These are phyloP conservation scores for Lipotes vexillifer DNA, from an alignment of 2,113 vertebrate genomes.

Conservation along the genomic window DNA sequence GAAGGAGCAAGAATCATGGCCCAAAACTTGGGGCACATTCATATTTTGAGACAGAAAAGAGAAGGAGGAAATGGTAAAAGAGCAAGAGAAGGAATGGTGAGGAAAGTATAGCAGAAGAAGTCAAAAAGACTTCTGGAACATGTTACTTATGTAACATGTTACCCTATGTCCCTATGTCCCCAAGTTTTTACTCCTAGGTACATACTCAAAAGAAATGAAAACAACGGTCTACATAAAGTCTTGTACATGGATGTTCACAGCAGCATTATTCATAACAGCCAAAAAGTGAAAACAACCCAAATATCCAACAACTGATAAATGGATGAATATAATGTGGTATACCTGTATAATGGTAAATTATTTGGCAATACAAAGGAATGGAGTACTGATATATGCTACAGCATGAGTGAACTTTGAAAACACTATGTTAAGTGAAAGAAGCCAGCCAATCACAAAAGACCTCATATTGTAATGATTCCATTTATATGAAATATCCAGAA, in stretches of 20 bases:
- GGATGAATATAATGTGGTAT: neutral
- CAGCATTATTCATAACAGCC: neutral
- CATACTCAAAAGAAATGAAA: slow-evolving; percentile 6
- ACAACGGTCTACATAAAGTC: neutral
- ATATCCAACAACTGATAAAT: neutral
- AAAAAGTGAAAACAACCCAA: neutral
- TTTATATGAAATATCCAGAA: neutral
- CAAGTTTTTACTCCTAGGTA: neutral
- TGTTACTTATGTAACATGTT: neutral
- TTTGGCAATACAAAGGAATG: neutral
- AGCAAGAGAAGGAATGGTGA: neutral
- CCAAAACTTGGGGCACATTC: neutral
- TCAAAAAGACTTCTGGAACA: neutral
- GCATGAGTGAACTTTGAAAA: neutral
- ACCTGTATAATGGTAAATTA: neutral
- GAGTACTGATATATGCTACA: neutral
- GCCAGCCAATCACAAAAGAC: neutral
- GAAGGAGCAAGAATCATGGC: neutral
- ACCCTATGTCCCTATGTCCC: neutral
- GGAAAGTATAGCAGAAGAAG: neutral
- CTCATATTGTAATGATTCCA: neutral
- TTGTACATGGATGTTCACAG: neutral
- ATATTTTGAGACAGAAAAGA: neutral
- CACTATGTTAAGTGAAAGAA: neutral
- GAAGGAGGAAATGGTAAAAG: neutral